These are phyloP conservation scores for Nothoprocta pentlandii DNA, from an alignment of 2,113 vertebrate genomes.

Conservation along the genomic window DNA sequence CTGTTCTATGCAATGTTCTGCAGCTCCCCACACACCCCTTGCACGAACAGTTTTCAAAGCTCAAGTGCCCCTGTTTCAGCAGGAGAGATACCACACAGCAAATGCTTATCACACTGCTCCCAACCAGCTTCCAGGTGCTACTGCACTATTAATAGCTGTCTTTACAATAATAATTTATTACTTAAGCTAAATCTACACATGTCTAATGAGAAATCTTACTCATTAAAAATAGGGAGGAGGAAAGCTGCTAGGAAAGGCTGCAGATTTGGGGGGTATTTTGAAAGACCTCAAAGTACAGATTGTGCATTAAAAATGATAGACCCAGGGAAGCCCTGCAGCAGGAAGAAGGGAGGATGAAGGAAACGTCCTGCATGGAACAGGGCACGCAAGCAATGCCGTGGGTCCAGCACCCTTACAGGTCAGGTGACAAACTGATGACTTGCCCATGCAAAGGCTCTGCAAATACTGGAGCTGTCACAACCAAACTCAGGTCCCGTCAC, in stretches of 20 bases:
- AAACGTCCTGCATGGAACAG: background rate
- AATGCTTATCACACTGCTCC: background rate
- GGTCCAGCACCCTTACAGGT: background rate
- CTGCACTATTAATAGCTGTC: background rate
- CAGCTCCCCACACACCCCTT: background rate
- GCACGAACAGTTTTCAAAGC: background rate
- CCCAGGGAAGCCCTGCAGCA: rapidly evolving
- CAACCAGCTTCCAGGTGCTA: background rate
- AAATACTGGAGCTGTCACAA: background rate
- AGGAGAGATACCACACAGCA: background rate
- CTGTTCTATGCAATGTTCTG: background rate
- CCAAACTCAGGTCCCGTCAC: background rate
- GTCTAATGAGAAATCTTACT: background rate
- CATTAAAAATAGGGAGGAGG: background rate
- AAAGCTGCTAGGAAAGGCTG: background rate
- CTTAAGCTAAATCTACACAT: background rate
- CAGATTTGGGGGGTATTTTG: background rate
- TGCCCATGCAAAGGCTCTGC: background rate
- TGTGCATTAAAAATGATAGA: background rate
- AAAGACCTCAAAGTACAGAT: background rate
- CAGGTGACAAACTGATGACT: background rate
- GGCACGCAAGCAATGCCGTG: background rate
- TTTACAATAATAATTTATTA: background rate
- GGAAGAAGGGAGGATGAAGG: background rate
- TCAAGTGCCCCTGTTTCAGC: background rate